Evolutionary conservation across 2,797 vertebrate species (phyloP).

Genomic region (Apodemus agrarius): DNA sequence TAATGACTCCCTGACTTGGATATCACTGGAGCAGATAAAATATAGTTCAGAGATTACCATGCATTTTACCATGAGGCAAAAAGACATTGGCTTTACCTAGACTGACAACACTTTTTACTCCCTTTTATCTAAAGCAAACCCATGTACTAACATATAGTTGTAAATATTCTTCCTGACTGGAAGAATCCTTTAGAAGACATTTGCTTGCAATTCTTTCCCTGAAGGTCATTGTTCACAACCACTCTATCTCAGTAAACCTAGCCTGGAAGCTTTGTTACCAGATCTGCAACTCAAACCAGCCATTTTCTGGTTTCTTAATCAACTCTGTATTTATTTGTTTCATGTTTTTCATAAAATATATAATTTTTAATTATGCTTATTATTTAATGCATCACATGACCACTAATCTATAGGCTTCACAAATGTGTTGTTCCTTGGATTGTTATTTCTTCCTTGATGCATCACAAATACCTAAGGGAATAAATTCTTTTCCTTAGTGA

Average conservation of each 20-base stretch:
- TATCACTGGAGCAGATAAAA: background rate
- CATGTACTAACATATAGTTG: background rate
- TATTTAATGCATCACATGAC: background rate
- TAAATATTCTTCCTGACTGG: background rate
- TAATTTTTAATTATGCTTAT: background rate
- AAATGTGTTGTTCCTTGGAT: background rate
- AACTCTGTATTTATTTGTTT: background rate
- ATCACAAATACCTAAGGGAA: background rate
- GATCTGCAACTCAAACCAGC: background rate
- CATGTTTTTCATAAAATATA: background rate
- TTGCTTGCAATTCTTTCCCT: background rate
- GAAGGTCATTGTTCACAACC: background rate
- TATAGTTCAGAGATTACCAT: background rate
- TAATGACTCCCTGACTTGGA: background rate
- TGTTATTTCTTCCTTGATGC: background rate
- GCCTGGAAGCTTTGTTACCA: background rate
- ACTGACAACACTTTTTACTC: background rate
- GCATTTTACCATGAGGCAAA: background rate
- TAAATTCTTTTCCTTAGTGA: background rate
- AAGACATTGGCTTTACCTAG: background rate
- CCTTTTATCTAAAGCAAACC: background rate
- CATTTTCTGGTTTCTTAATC: background rate
- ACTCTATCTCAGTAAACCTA: background rate
- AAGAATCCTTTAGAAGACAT: background rate
- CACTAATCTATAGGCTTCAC: background rate